phyloP scores from a whole-genome alignment of 1,140 invertebrate genomes.

The Diplogasteroides magnus region DNA sequence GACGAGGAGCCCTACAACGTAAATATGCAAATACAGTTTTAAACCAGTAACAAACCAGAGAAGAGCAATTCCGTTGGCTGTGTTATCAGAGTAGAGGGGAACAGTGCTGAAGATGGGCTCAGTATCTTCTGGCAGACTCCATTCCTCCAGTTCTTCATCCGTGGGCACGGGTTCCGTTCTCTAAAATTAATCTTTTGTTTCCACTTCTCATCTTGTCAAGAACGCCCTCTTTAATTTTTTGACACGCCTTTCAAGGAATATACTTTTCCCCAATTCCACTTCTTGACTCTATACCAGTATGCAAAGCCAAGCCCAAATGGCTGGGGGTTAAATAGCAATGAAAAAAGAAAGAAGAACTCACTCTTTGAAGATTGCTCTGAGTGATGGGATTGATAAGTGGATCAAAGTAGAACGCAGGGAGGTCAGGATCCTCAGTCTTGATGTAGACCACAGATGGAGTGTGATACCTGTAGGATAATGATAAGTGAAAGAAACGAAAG shows the following conservation, averaged over 20 bases:
- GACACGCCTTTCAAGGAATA: slow-evolving; percentile 17
- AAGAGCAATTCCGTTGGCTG: slow-evolving; percentile 96
- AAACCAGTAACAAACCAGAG: slow-evolving; percentile 67
- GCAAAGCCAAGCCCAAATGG: slow-evolving; percentile 1
- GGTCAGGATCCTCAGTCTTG: slow-evolving; percentile 99
- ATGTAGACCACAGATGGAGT: slow-evolving; percentile 98
- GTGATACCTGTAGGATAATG: slow-evolving; percentile 69
- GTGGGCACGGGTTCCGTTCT: slow-evolving; percentile 69
- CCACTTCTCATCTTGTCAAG: not conserved
- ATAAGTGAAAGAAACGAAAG: not conserved
- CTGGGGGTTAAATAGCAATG: not conserved
- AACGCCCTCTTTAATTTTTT: not conserved
- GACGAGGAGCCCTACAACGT: slow-evolving; percentile 70
- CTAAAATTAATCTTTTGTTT: slow-evolving; percentile 37
- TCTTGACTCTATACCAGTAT: not conserved
- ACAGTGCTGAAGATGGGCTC: slow-evolving; percentile 87
- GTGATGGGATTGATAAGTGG: slow-evolving; percentile 98
- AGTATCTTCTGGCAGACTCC: slow-evolving; percentile 79
- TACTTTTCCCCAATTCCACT: slow-evolving; percentile 11
- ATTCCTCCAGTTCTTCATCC: slow-evolving; percentile 82
- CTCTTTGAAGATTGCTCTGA: slow-evolving; percentile 79
- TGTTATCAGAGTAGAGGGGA: slow-evolving; percentile 94
- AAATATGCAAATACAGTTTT: not conserved
- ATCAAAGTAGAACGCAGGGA: slow-evolving; percentile 99
- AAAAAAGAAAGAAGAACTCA: slow-evolving; percentile 37